These are phyloP conservation scores for Micronycteris hirsuta DNA, from an alignment of 2,113 vertebrate species.

Conservation along the genomic window DNA sequence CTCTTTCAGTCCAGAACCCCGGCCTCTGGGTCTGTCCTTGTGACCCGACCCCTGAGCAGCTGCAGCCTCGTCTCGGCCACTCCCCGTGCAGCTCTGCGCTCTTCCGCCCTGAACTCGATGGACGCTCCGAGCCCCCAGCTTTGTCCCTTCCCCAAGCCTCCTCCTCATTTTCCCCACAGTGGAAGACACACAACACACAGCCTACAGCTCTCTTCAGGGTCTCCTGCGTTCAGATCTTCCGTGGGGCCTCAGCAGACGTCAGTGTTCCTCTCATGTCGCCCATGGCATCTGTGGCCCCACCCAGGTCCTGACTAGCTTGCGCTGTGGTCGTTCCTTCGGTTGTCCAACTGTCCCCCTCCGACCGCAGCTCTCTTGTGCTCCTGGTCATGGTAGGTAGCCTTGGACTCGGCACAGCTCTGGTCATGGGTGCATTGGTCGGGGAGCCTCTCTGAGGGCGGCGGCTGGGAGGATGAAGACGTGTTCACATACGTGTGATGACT, in stretches of 20 bases:
- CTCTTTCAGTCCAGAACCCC: neutral
- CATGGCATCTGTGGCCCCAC: neutral
- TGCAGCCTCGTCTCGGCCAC: too few relatives aligned
- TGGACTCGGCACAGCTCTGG: neutral
- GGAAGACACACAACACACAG: accelerated
- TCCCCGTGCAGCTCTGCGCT: accelerated
- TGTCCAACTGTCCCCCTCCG: neutral
- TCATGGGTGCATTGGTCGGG: accelerated
- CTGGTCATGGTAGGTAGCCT: neutral
- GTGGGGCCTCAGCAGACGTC: neutral
- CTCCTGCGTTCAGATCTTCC: neutral
- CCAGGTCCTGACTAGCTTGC: too few relatives aligned
- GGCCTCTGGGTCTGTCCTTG: accelerated
- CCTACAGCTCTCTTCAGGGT: too few relatives aligned
- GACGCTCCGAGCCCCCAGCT: neutral
- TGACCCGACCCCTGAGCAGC: neutral
- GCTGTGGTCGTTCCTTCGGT: neutral
- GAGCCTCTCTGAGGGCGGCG: neutral
- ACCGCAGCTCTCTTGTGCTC: too few relatives aligned
- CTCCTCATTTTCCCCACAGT: accelerated
- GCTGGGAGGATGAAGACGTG: neutral
- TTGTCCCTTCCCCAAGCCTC: neutral
- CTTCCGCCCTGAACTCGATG: accelerated
- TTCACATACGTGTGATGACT: neutral
- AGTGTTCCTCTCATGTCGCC: accelerated